phyloP scores from a whole-genome alignment of 2,797 vertebrate species.

The Adrianichthys oophorus region DNA sequence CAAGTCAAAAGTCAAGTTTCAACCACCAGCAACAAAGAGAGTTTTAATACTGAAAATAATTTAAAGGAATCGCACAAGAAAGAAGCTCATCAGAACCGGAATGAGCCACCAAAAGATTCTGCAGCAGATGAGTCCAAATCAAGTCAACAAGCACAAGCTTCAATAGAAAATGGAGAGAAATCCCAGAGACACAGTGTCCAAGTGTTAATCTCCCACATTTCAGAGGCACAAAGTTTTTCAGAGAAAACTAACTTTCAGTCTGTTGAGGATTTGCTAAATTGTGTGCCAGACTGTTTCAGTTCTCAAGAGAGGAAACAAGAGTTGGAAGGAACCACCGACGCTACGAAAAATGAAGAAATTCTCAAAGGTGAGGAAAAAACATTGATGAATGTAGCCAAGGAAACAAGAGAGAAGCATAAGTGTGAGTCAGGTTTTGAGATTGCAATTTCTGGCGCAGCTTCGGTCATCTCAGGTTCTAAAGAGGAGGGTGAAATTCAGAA shows the following conservation, averaged over 20 bases:
- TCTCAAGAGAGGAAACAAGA: slow-evolving; percentile 73
- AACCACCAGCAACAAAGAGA: slow-evolving; percentile 53
- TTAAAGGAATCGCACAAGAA: slow-evolving; percentile 62
- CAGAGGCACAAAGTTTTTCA: slow-evolving; percentile 74
- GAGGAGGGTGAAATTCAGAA: slow-evolving; percentile 65
- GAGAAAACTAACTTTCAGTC: slow-evolving; percentile 69
- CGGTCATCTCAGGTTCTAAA: slow-evolving; percentile 75
- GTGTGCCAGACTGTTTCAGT: slow-evolving; percentile 77
- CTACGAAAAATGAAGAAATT: slow-evolving; percentile 72
- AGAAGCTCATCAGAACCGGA: slow-evolving; percentile 57
- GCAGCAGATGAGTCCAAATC: slow-evolving; percentile 65
- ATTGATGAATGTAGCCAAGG: slow-evolving; percentile 68
- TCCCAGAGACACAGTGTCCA: slow-evolving; percentile 77
- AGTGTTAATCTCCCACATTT: slow-evolving; percentile 77
- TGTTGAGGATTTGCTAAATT: slow-evolving; percentile 75
- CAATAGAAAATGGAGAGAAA: slow-evolving; percentile 67
- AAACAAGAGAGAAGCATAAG: slow-evolving; percentile 71
- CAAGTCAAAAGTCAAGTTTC: slow-evolving; percentile 59
- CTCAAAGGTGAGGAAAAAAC: slow-evolving; percentile 70
- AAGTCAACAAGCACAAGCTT: slow-evolving; percentile 60
- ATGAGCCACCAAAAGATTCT: slow-evolving; percentile 62
- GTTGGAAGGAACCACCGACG: slow-evolving; percentile 50
- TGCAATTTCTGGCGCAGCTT: slow-evolving; percentile 37
- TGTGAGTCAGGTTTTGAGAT: slow-evolving; percentile 69
- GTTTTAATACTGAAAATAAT: slow-evolving; percentile 56